Evolutionary conservation across 2,797 vertebrate genomes (phyloP).

Genomic region (Sebastes minor): DNA sequence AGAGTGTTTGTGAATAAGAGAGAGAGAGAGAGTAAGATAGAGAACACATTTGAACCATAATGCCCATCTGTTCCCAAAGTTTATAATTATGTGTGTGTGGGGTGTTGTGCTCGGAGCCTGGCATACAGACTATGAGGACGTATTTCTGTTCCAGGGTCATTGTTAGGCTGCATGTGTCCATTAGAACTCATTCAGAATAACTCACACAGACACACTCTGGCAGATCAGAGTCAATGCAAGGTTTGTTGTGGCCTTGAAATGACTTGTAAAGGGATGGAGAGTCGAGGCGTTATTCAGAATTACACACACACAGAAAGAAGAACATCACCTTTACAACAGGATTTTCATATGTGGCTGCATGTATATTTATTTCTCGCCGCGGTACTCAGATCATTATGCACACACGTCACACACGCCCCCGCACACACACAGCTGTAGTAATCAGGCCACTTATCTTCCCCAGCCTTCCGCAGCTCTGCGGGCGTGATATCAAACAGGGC

Average conservation of each 20-base stretch:
- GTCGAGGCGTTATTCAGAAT: neutral
- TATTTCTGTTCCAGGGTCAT: slow-evolving; percentile 31
- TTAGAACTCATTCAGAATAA: neutral
- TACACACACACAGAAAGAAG: neutral
- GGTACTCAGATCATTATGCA: slow-evolving; percentile 24
- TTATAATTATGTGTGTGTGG: slow-evolving; percentile 7
- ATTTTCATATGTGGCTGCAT: slow-evolving; percentile 2
- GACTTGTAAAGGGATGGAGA: neutral
- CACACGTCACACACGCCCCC: neutral
- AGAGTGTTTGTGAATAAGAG: neutral
- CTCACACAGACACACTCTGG: neutral
- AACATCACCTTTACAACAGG: neutral
- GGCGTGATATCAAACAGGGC: slow-evolving; percentile 65
- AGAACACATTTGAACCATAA: slow-evolving; percentile 20
- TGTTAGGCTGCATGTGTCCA: neutral
- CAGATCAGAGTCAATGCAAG: neutral
- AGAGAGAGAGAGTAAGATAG: neutral
- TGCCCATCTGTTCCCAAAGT: slow-evolving; percentile 52
- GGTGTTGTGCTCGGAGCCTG: slow-evolving; percentile 3
- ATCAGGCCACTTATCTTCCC: slow-evolving; percentile 66
- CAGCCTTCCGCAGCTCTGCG: slow-evolving; percentile 47
- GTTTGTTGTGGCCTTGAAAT: neutral
- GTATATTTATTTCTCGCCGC: slow-evolving; percentile 21
- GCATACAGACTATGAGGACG: neutral
- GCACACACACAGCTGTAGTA: slow-evolving; percentile 20